These are phyloP conservation scores for Solen grandis DNA, from an alignment of 1,140 invertebrate species.

Conservation along the genomic window DNA sequence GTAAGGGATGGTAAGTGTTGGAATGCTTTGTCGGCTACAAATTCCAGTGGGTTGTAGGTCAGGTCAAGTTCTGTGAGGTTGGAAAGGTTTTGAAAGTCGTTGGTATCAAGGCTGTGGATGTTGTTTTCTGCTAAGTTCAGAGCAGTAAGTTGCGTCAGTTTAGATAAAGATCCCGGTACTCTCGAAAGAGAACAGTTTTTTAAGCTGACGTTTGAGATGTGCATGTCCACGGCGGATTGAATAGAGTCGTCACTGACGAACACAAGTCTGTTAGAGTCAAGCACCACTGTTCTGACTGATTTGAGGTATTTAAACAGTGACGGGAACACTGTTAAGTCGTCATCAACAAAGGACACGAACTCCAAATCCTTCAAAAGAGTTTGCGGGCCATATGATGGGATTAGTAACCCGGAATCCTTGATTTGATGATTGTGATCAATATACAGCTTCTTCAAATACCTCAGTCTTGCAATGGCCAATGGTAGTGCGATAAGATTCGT, in stretches of 20 bases:
- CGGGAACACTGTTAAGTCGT: conserved; percentile 41
- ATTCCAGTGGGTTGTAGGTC: conserved; percentile 36
- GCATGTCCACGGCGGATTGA: conserved; percentile 5
- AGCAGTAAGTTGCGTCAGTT: conserved; percentile 31
- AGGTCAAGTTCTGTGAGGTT: conserved; percentile 14
- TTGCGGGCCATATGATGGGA: conserved; percentile 36
- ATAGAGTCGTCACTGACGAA: conserved; percentile 47
- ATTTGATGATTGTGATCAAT: conserved; percentile 54
- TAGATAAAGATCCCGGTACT: conserved; percentile 44
- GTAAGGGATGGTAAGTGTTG: conserved; percentile 18
- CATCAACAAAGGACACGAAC: conserved; percentile 28
- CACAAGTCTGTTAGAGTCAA: conserved; percentile 39
- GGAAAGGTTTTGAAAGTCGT: conserved; percentile 40
- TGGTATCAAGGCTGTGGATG: conserved; percentile 50
- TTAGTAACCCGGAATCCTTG: conserved; percentile 40
- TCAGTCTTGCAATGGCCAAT: conserved; percentile 26
- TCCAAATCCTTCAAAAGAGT: conserved; percentile 8
- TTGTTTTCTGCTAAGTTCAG: conserved; percentile 37
- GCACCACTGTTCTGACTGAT: conserved; percentile 2
- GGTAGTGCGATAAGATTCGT: conserved; percentile 46
- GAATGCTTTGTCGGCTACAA: conserved; percentile 46
- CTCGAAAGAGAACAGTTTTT: conserved; percentile 39
- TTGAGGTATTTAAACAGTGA: conserved; percentile 19
- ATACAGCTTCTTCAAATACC: conserved; percentile 26
- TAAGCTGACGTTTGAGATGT: conserved; percentile 23